Conservation (phyloP, 2,113 vertebrate species). For the Platichthys stellatus region DNA sequence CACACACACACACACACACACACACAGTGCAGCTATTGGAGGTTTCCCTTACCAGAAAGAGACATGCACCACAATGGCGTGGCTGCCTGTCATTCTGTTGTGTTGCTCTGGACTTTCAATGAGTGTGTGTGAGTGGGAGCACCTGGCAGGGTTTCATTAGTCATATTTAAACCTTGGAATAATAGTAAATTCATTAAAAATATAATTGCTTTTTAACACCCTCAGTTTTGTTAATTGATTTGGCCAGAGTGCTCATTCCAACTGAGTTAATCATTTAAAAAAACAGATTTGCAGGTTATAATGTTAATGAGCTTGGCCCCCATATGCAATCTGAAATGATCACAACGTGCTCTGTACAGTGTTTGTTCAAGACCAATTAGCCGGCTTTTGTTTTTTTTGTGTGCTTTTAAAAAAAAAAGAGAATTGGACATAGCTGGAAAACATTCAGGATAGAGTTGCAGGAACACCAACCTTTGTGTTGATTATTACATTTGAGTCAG, state of each 20-base stretch:
- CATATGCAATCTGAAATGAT: conserved; percentile 14
- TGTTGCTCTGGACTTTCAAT: not conserved
- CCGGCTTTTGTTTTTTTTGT: not conserved
- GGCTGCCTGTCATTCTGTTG: not conserved
- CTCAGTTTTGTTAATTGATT: conserved; percentile 3
- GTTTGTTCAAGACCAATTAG: conserved; percentile 7
- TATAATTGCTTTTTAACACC: conserved; percentile 8
- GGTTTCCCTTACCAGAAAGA: not conserved
- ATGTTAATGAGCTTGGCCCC: conserved; percentile 12
- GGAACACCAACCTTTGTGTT: conserved; percentile 5
- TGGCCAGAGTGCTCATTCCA: not conserved
- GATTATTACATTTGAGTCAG: not conserved
- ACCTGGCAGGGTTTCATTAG: conserved; percentile 14
- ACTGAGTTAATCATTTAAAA: conserved; percentile 15
- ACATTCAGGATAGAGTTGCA: not conserved
- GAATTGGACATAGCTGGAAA: not conserved
- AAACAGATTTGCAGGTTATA: conserved; percentile 33
- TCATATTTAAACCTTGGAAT: conserved; percentile 17
- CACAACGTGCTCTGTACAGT: not conserved
- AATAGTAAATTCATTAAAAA: conserved; percentile 21
- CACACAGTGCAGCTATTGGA: not conserved
- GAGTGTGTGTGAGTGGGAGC: not conserved
- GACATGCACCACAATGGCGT: not conserved
- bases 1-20: no score
- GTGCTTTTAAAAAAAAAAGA: not conserved